phyloP scores from a whole-genome alignment of 35 echinoderm and acorn worm genomes.

The Antedon bifida region DNA sequence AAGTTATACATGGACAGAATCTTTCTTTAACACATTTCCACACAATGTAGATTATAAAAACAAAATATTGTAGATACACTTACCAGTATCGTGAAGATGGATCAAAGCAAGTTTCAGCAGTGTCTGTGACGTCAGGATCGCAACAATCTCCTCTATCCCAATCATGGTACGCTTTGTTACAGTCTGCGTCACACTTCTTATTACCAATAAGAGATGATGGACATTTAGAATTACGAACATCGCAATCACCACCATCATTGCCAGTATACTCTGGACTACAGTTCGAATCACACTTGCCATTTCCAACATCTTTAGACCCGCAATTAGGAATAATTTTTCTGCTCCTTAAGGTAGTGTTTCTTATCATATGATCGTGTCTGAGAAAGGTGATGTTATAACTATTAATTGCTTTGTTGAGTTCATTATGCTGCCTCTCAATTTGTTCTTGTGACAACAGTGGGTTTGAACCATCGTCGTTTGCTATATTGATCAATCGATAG shows the following conservation, averaged over 20 bases:
- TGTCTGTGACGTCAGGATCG: slow-evolving; percentile 15
- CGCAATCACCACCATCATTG: slow-evolving; percentile 23
- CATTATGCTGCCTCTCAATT: slow-evolving; percentile 37
- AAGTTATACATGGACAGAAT: no score
- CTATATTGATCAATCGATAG: slow-evolving; percentile 48
- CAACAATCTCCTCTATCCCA: slow-evolving; percentile 88
- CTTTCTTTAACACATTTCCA: no score
- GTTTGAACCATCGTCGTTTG: slow-evolving; percentile 58
- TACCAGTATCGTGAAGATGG: slow-evolving; percentile 59
- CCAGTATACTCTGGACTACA: slow-evolving; percentile 8
- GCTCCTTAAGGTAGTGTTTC: slow-evolving; percentile 33
- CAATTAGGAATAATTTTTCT: slow-evolving; percentile 34
- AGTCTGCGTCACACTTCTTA: slow-evolving; percentile 42
- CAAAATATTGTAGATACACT: no score
- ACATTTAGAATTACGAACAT: background rate
- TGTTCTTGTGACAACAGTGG: slow-evolving; percentile 27
- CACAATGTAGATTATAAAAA: no score
- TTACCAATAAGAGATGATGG: slow-evolving; percentile 5
- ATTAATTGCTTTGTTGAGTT: slow-evolving; percentile 37
- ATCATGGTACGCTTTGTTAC: slow-evolving; percentile 43
- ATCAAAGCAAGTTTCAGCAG: slow-evolving; percentile 36
- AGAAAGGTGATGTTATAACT: slow-evolving; percentile 61
- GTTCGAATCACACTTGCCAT: slow-evolving; percentile 44
- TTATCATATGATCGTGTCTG: slow-evolving; percentile 4
- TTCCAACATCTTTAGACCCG: slow-evolving; percentile 29